These are phyloP conservation scores for Stichodactyla helianthus DNA, from an alignment of 64 coral and sea anemone genomes.

Conservation along the genomic window DNA sequence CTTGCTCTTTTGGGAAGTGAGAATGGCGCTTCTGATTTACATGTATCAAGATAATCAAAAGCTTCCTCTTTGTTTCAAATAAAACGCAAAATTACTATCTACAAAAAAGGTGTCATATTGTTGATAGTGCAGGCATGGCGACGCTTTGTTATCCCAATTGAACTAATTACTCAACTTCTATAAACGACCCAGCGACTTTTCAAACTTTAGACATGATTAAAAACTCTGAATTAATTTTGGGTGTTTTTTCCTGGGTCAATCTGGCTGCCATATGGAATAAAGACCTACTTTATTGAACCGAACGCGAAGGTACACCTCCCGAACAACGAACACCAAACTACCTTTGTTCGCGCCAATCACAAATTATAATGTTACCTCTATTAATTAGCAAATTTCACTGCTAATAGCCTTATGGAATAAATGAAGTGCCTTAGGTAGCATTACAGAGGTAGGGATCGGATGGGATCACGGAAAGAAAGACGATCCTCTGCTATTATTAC, in stretches of 20 bases:
- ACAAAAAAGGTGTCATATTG: background rate
- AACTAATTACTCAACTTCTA: background rate
- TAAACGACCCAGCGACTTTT: background rate
- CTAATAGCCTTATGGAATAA: constrained; percentile 27
- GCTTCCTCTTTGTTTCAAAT: background rate
- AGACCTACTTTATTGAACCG: background rate
- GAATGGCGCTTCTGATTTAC: background rate
- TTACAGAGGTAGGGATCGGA: background rate
- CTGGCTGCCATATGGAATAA: background rate
- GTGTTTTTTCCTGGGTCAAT: background rate
- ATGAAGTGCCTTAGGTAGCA: background rate
- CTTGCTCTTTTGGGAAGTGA: constrained; percentile 1
- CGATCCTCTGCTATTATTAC: constrained; percentile 74
- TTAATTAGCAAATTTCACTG: constrained; percentile 18
- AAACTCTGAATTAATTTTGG: background rate
- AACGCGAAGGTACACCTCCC: background rate
- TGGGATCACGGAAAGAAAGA: constrained; percentile 72
- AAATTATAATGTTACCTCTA: constrained; percentile 4
- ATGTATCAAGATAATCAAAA: background rate
- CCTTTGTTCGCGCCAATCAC: constrained; percentile 1
- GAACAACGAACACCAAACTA: constrained; percentile 5
- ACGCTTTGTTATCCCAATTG: background rate
- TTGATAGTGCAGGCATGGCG: background rate
- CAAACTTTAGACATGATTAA: background rate
- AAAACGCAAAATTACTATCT: background rate